phyloP scores from a whole-genome alignment of 2,888 invertebrate genomes.

The Tridacna crocea region DNA sequence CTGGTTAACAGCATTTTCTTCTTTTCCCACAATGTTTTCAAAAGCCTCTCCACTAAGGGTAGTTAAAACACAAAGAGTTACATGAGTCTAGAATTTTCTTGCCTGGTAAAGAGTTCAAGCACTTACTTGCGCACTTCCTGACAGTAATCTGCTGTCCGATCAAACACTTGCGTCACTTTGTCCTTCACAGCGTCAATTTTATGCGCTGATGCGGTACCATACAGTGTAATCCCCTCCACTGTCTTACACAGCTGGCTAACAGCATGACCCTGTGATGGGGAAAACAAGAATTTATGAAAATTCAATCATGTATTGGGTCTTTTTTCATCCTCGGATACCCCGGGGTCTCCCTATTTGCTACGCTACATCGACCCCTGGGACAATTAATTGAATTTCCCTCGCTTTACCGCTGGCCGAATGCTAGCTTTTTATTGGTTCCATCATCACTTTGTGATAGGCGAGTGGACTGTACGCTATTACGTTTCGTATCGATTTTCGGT shows the following conservation, averaged over 20 bases:
- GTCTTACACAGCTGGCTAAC: constrained; percentile 92
- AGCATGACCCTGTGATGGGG: constrained; percentile 90
- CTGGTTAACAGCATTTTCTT: neutral
- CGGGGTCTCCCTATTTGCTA: too few species aligned
- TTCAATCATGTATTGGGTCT: too few species aligned
- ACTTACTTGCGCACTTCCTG: constrained; percentile 93
- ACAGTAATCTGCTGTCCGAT: constrained; percentile 92
- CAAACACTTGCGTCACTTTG: constrained; percentile 90
- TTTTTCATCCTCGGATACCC: too few species aligned
- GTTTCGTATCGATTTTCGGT: too few species aligned
- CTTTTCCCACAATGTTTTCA: neutral
- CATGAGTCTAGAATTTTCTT: too few species aligned
- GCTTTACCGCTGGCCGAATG: too few species aligned
- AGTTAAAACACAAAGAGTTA: neutral
- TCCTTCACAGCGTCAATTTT: constrained; percentile 93
- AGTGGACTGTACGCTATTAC: too few species aligned
- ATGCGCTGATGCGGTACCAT: constrained; percentile 93
- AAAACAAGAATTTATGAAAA: neutral
- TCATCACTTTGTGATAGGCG: too few species aligned
- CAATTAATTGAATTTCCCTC: too few species aligned
- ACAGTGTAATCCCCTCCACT: constrained; percentile 91
- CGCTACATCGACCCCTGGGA: too few species aligned
- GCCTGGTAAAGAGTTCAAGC: neutral
- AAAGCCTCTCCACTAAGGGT: neutral
- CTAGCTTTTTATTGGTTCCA: too few species aligned